Evolutionary conservation across 2,113 vertebrate species (phyloP).

Genomic region (Hirundichthys speculiger): DNA sequence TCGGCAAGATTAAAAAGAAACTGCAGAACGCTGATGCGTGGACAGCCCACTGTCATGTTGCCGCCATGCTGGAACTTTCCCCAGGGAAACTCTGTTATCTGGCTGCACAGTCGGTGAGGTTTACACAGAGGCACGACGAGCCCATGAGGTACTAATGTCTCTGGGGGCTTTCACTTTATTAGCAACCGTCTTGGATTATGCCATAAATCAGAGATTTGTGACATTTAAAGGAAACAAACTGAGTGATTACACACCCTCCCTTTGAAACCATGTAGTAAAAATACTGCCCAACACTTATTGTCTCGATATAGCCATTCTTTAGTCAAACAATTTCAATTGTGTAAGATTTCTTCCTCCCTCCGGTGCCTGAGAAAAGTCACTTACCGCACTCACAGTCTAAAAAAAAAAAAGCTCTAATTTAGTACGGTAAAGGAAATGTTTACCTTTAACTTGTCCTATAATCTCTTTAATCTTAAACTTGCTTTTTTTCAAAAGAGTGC

Average conservation of each 20-base stretch:
- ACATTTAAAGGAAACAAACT: slow-evolving; percentile 59
- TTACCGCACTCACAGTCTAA: not conserved
- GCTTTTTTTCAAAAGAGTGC: not conserved
- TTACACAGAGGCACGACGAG: not conserved
- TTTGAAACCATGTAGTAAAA: slow-evolving; percentile 65
- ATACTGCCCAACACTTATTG: slow-evolving; percentile 59
- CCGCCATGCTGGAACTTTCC: not conserved
- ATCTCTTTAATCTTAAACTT: not conserved
- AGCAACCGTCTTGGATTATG: slow-evolving; percentile 19
- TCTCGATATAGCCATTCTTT: slow-evolving; percentile 64
- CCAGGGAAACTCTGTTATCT: not conserved
- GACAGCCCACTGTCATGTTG: not conserved
- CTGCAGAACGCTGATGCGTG: too few relatives aligned
- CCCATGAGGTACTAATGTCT: slow-evolving; percentile 1
- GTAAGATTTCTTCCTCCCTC: slow-evolving; percentile 20
- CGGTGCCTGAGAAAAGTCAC: slow-evolving; percentile 35
- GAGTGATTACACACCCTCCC: slow-evolving; percentile 49
- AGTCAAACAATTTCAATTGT: slow-evolving; percentile 75
- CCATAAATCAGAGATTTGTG: slow-evolving; percentile 49
- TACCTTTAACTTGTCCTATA: too few relatives aligned
- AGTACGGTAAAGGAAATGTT: rapidly evolving
- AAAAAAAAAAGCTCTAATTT: too few relatives aligned
- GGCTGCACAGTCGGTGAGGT: not conserved
- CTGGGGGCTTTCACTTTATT: not conserved
- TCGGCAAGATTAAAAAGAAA: too few relatives aligned